Evolutionary conservation across 2,113 vertebrate genomes (phyloP).

Genomic region (Malurus elegans): DNA sequence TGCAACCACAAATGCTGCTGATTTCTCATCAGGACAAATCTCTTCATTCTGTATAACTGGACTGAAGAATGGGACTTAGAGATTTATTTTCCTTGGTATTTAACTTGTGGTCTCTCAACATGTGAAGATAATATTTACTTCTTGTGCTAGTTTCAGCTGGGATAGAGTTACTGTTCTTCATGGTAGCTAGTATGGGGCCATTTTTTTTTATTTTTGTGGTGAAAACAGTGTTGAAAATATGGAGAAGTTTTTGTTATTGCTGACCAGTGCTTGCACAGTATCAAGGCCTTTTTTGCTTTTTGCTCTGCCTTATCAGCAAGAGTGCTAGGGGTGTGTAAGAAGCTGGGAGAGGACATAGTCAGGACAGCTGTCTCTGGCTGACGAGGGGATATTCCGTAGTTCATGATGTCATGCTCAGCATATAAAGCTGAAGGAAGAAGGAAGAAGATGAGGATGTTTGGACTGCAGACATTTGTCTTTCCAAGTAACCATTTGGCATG

Average conservation of each 20-base stretch:
- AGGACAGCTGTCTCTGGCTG: background rate
- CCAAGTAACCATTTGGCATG: no score
- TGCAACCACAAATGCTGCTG: background rate
- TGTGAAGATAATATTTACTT: background rate
- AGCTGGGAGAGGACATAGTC: background rate
- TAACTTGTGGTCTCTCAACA: background rate
- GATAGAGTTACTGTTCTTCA: background rate
- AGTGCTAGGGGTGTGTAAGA: background rate
- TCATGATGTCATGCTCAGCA: background rate
- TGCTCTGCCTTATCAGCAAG: background rate
- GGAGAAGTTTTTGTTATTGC: background rate
- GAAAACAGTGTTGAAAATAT: background rate
- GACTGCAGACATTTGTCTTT: background rate
- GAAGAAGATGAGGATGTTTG: background rate
- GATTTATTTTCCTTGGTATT: background rate
- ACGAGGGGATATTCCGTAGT: background rate
- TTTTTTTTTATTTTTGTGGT: background rate
- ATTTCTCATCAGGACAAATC: background rate
- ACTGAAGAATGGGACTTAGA: background rate
- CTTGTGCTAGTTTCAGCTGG: background rate
- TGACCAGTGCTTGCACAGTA: background rate
- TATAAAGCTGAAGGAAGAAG: background rate
- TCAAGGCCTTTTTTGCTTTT: background rate
- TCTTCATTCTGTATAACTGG: background rate
- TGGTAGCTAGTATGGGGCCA: no score